These are phyloP conservation scores for Austrolebias charrua DNA, from an alignment of 2,797 vertebrate genomes.

Conservation along the genomic window DNA sequence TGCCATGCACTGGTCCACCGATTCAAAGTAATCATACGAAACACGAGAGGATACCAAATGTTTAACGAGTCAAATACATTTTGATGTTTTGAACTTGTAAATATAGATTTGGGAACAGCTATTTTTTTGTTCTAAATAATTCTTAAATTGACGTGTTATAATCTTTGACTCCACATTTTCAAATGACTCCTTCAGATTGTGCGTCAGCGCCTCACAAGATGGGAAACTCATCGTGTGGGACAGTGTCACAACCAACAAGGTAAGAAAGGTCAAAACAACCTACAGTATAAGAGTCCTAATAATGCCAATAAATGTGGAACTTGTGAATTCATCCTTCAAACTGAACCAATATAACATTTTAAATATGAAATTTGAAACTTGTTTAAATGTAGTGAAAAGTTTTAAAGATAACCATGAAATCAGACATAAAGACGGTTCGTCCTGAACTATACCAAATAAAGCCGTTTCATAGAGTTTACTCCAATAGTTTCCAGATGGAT, in stretches of 20 bases:
- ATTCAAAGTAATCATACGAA: conserved; percentile 84
- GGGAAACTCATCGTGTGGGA: conserved; percentile 99
- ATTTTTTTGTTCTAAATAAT: too few relatives aligned
- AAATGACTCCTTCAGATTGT: conserved; percentile 75
- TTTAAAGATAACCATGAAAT: too few relatives aligned
- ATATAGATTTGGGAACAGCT: background rate
- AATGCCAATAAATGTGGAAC: too few relatives aligned
- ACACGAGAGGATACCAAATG: conserved; percentile 8
- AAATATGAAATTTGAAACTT: background rate
- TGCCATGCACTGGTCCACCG: conserved; percentile 95
- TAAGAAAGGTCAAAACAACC: conserved; percentile 52
- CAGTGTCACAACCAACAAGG: conserved; percentile 96
- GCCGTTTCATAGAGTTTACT: too few relatives aligned
- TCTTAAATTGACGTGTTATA: background rate
- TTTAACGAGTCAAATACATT: conserved; percentile 5
- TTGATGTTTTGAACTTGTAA: background rate
- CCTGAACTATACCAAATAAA: too few relatives aligned
- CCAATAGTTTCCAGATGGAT: too few relatives aligned
- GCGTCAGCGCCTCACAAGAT: conserved; percentile 97
- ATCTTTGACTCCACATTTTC: fast-evolving
- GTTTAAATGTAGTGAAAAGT: too few relatives aligned
- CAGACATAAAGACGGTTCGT: too few relatives aligned
- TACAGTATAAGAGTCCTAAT: too few relatives aligned
- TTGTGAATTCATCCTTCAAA: too few relatives aligned
- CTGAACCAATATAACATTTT: too few relatives aligned